A percentile compares a stretch with the other conserved stretches of the same genome.
Conservation (phyloP, 2,797 vertebrate genomes). For the Pseudomugil gertrudae region DNA sequence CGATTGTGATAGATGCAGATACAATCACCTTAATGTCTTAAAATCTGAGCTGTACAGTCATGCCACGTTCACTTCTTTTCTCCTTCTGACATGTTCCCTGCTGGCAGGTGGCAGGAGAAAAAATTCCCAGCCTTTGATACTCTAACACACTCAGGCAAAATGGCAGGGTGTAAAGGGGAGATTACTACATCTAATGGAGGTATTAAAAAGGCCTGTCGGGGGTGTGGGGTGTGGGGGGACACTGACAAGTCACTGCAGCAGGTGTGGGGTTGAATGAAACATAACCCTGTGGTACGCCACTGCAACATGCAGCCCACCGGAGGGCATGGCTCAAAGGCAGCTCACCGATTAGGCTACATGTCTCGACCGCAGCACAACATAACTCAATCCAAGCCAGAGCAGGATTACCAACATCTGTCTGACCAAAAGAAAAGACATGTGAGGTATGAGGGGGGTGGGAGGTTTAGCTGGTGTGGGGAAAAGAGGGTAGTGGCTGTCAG, state of each 20-base stretch:
- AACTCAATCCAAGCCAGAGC: slow-evolving; percentile 59
- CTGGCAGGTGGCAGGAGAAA: slow-evolving; percentile 66
- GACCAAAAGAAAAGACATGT: slow-evolving; percentile 35
- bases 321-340: slow-evolving; percentile 61
- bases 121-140: slow-evolving; percentile 73
- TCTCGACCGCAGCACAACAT: slow-evolving; percentile 57
- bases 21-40: slow-evolving; percentile 12
- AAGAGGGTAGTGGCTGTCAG: slow-evolving; percentile 61
- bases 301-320: slow-evolving; percentile 54
- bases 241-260: slow-evolving; percentile 74
- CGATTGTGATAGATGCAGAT: slow-evolving; percentile 17
- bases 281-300: slow-evolving; percentile 58
- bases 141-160: slow-evolving; percentile 72
- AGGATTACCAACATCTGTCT: slow-evolving; percentile 74
- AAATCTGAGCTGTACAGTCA: slow-evolving; percentile 52
- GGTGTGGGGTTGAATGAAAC: slow-evolving; percentile 83
- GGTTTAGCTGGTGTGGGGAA: slow-evolving; percentile 22
- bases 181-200: slow-evolving; percentile 80
- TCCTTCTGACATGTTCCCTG: slow-evolving; percentile 54
- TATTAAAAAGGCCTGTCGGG: slow-evolving; percentile 67
- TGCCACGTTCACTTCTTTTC: slow-evolving; percentile 52
- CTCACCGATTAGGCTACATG: slow-evolving; percentile 53
- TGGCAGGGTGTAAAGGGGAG: slow-evolving; percentile 68
- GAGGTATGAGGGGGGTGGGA: slow-evolving; percentile 21
- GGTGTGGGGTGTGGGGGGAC: slow-evolving; percentile 57